Evolutionary conservation across 2,888 invertebrate genomes (phyloP).

Genomic region (Deilephila porcellus): DNA sequence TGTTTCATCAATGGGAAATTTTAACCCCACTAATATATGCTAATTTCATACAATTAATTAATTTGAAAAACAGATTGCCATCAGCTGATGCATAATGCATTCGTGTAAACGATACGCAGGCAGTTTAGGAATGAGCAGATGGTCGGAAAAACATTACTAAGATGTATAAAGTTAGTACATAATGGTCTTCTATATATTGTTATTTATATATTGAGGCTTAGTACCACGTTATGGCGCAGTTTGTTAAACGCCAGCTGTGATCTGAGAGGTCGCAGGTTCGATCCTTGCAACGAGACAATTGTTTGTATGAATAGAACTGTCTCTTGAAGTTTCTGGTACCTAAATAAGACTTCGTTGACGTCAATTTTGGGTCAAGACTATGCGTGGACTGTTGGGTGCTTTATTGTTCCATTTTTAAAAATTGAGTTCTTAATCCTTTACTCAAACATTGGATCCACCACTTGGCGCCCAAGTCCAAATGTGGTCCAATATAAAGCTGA

Average conservation of each 20-base stretch:
- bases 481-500: neutral
- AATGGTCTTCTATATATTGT: neutral
- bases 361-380: too few relatives aligned
- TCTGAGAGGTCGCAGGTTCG: too few relatives aligned
- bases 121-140: neutral
- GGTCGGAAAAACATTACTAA: neutral
- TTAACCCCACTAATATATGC: neutral
- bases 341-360: too few relatives aligned
- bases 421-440: neutral
- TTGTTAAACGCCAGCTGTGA: too few relatives aligned
- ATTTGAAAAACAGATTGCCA: conserved; percentile 23
- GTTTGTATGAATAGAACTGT: too few relatives aligned
- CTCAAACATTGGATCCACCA: neutral
- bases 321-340: too few relatives aligned
- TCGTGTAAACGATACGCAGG: conserved; percentile 7
- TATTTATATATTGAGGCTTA: too few relatives aligned
- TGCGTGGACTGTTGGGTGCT: too few relatives aligned
- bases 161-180: neutral
- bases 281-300: too few relatives aligned
- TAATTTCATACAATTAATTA: conserved; percentile 25
- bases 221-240: too few relatives aligned
- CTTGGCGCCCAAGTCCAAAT: neutral
- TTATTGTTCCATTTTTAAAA: too few relatives aligned
- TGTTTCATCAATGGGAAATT: neutral
- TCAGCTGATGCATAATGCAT: conserved; percentile 8